Base-by-base conservation (phyloP, 2,113 vertebrate species). In the Lathamus discolor region DNA sequence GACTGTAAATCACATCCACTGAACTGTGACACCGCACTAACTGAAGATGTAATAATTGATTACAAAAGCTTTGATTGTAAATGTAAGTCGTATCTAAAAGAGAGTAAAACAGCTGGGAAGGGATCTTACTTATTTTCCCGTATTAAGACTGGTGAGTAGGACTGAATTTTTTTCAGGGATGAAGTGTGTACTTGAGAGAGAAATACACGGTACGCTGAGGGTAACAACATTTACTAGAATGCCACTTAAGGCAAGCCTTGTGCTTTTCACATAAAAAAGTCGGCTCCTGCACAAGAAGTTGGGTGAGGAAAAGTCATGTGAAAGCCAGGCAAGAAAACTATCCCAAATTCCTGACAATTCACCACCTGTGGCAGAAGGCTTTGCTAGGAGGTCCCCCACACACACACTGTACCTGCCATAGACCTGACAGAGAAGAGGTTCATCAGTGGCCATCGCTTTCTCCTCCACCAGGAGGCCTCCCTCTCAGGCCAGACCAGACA, bases 401-500 rank as follows among this genome's bases (percentile, higher is more conserved):
- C n/a, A 3, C 54, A 17, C 39, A 4, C 49, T 15, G 19, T 3
- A 33, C 18, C 8, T 1, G 7, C 28, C 39, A 41, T 6, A 1
- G 8, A n/a, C 20, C 13, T 19, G 43, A 29, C 25, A 59, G 59
- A 70, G 19, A 10, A 61, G 28, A 49, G 48, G 18, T 37, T 64
- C 25, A 4, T 7, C 16, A 37, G 12, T 4, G 8, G 44, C 17
- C n/a, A 31, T 29, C 41, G 28, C 11, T 20, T 19, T 55, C 28
- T 14, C 25, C 39, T 44, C 28, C 35, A 4, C 28, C 35, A 39
- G 29, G 43, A 86, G 48, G 44, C 37, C 49, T 83, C 39, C 12
- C 18, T 41, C 44, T 28, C 7, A 48, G 41, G 61, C 41, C 46
- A 62, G 44, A 55, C 7, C 0, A 1, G n/a, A n/a, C n/a, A n/a